Conservation (phyloP, 2,113 vertebrate species). For the Tupaia tana region DNA sequence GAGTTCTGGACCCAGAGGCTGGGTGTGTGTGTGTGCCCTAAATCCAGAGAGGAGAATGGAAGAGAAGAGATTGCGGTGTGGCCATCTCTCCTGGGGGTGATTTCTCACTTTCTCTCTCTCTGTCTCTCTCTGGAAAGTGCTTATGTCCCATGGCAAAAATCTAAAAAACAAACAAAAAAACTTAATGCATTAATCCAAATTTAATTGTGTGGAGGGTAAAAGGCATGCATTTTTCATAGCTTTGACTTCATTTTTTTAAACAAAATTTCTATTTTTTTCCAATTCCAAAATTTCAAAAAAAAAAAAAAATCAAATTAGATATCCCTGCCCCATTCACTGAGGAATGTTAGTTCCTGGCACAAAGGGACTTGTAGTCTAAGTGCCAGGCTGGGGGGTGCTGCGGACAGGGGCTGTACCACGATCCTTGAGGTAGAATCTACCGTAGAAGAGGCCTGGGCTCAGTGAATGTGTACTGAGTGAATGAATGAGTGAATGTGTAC, state of each 20-base stretch:
- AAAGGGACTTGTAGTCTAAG: not conserved
- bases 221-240: slow-evolving; percentile 11
- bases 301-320: not conserved
- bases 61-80: no score
- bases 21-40: no score
- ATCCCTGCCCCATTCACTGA: not conserved
- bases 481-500: not conserved
- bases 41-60: no score
- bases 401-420: not conserved
- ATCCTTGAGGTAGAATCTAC: not conserved
- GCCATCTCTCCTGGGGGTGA: no score
- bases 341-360: not conserved
- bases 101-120: no score
- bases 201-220: not conserved
- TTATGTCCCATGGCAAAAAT: no score
- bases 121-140: no score
- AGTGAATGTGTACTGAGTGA: no score
- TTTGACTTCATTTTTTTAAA: slow-evolving; percentile 1
- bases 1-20: no score
- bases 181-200: not conserved
- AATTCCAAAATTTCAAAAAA: no score
- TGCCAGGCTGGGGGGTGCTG: not conserved
- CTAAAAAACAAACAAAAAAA: no score
- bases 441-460: not conserved
- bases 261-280: not conserved